A percentile compares a stretch with the other conserved stretches of the same genome.
Evolutionary conservation across 2,888 invertebrate genomes (phyloP).

Genomic region (Drosophila subsilvestris): DNA sequence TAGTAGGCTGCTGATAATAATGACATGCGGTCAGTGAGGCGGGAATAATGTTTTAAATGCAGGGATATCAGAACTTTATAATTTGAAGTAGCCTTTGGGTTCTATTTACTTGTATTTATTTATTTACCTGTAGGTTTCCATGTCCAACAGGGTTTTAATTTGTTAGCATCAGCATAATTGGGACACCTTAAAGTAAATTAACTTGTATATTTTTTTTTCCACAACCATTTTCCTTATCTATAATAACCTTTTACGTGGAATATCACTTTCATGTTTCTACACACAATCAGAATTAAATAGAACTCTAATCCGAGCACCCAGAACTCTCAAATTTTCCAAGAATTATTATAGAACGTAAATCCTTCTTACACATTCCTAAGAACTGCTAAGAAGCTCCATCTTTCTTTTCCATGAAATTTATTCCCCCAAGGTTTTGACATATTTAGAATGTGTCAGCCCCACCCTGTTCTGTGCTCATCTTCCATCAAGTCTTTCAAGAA

Average conservation of each 20-base stretch:
- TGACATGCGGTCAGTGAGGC: constrained; percentile 7
- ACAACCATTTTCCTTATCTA: no score
- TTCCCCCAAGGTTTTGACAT: neutral
- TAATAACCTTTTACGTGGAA: no score
- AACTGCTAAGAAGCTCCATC: neutral
- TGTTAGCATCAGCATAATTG: no score
- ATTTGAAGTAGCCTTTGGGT: neutral
- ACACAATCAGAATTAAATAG: no score
- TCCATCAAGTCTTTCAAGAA: neutral
- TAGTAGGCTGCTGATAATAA: constrained; percentile 28
- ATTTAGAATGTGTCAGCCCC: no score
- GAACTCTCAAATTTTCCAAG: no score
- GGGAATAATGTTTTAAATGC: neutral
- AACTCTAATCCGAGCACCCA: no score
- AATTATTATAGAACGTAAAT: no score
- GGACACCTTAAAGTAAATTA: neutral
- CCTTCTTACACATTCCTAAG: no score
- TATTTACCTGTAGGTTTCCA: neutral
- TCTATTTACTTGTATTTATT: neutral
- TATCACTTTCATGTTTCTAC: no score
- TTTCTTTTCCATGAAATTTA: neutral
- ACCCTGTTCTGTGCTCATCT: neutral
- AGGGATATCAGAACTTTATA: neutral
- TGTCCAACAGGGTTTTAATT: neutral
- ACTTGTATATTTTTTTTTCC: no score